Evolutionary conservation across 2,113 vertebrate genomes (phyloP).

Genomic region (Carollia perspicillata): DNA sequence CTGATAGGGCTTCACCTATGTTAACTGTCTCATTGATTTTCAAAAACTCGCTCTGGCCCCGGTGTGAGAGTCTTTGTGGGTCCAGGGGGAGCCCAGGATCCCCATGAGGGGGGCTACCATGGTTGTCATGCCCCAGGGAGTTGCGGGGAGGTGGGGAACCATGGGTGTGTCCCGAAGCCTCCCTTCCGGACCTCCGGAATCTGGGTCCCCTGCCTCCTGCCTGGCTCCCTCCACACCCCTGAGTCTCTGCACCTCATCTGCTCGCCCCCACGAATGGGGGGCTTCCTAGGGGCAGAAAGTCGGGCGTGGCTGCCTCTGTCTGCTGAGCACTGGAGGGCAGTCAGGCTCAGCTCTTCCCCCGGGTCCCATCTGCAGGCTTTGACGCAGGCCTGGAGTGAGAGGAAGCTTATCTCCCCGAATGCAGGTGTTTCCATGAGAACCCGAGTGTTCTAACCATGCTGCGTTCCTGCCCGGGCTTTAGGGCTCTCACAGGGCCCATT

Average conservation of each 20-base stretch:
- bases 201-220: not conserved
- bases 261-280: no score
- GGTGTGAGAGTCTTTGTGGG: not conserved
- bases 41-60: not conserved
- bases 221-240: not conserved
- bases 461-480: conserved; percentile 14
- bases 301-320: not conserved
- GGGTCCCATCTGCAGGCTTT: not conserved
- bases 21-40: not conserved
- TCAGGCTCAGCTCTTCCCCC: not conserved
- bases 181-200: not conserved
- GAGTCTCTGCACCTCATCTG: rapidly evolving
- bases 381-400: not conserved
- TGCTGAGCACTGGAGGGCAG: rapidly evolving
- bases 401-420: not conserved
- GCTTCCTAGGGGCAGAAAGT: not conserved
- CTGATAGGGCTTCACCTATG: rapidly evolving
- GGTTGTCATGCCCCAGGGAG: not conserved
- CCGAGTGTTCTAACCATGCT: not conserved
- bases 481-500: not conserved
- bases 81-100: rapidly evolving
- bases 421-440: not conserved
- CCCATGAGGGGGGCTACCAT: rapidly evolving
- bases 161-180: rapidly evolving
- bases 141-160: not conserved